Conservation (phyloP, 2,888 invertebrate species). For the Iphiclides podalirius region DNA sequence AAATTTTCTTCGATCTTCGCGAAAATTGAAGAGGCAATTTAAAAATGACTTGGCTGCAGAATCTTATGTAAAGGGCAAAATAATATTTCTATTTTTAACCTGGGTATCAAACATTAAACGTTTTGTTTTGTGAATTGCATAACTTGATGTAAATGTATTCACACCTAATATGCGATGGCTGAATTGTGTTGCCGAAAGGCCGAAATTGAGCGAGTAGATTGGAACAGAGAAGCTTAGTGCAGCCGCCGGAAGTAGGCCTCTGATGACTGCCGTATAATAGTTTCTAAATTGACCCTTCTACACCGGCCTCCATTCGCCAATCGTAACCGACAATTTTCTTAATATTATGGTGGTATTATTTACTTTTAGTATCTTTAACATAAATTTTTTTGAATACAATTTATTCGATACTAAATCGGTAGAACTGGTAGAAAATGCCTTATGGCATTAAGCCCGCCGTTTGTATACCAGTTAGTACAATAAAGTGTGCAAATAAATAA, state of each 20-base stretch:
- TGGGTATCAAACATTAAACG: constrained; percentile 6
- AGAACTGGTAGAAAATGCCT: too few relatives aligned
- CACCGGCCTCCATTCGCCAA: constrained; percentile 47
- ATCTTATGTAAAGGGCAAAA: neutral
- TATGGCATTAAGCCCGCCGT: too few relatives aligned
- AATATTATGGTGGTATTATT: too few relatives aligned
- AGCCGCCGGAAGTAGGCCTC: constrained; percentile 77
- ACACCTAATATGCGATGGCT: constrained; percentile 45
- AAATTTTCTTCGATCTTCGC: constrained; percentile 58
- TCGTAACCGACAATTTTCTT: constrained; percentile 37
- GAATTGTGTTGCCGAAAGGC: constrained; percentile 64
- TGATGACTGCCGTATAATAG: constrained; percentile 76
- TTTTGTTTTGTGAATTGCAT: neutral
- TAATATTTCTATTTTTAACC: constrained; percentile 2
- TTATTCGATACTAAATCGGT: too few relatives aligned
- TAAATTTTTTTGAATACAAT: too few relatives aligned
- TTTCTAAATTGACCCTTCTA: constrained; percentile 73
- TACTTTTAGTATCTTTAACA: too few relatives aligned
- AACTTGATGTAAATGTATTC: constrained; percentile 43
- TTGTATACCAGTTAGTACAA: too few relatives aligned
- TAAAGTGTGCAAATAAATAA: too few relatives aligned
- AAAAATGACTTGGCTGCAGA: constrained; percentile 47
- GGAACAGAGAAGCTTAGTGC: constrained; percentile 74
- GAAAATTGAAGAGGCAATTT: constrained; percentile 62
- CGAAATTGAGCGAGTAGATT: constrained; percentile 72